Conservation (phyloP, 2,888 invertebrate genomes). For the Megalurothrips usitatus region DNA sequence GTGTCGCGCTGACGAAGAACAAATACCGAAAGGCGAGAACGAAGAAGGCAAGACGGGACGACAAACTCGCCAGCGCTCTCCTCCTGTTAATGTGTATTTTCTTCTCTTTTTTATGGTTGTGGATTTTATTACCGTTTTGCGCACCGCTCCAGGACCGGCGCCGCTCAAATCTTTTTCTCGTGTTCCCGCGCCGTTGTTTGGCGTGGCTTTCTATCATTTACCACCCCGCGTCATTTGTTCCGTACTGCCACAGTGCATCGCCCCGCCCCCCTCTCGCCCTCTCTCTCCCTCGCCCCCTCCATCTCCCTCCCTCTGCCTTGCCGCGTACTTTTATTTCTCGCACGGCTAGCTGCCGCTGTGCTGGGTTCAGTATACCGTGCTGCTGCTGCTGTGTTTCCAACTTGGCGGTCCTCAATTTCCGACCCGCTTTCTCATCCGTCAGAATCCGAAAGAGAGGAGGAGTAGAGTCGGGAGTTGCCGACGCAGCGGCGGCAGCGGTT, state of each 20-base stretch:
- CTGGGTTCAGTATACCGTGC: not conserved
- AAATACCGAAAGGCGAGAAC: too few relatives aligned
- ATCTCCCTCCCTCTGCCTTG: not conserved
- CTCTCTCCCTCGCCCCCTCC: not conserved
- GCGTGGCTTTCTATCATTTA: not conserved
- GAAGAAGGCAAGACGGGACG: too few relatives aligned
- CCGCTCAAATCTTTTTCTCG: too few relatives aligned
- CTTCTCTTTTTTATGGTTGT: too few relatives aligned
- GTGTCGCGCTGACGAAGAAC: too few relatives aligned
- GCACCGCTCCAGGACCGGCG: too few relatives aligned
- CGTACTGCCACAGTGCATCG: not conserved
- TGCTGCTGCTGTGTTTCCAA: not conserved
- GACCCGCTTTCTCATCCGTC: not conserved
- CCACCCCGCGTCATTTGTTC: slow-evolving; percentile 1
- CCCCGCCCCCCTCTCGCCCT: not conserved
- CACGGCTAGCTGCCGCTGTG: not conserved
- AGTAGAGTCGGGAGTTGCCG: not conserved
- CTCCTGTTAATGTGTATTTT: too few relatives aligned
- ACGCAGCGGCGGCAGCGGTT: not conserved
- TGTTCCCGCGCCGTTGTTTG: not conserved
- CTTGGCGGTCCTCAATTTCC: slow-evolving; percentile 11
- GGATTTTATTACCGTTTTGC: too few relatives aligned
- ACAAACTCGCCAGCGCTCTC: too few relatives aligned
- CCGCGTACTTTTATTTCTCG: not conserved
- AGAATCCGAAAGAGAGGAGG: not conserved